A percentile compares a stretch with the other conserved stretches of the same genome.
Evolutionary conservation across 2,888 invertebrate genomes (phyloP).

Genomic region (Poecilus cupreus): DNA sequence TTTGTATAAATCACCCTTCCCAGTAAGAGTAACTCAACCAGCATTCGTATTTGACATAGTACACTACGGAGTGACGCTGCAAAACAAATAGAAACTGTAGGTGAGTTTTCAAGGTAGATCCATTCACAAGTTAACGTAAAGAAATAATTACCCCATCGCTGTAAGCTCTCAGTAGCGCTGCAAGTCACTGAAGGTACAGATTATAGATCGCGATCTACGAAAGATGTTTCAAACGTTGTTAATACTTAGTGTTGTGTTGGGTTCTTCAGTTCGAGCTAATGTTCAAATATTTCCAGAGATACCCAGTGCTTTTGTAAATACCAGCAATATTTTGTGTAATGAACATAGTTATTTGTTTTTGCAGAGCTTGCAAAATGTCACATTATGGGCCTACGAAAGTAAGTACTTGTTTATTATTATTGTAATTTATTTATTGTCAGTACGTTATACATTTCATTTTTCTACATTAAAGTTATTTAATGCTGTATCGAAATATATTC

Average conservation of each 20-base stretch:
- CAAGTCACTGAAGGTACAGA: background rate
- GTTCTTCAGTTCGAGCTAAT: background rate
- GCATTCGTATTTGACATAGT: background rate
- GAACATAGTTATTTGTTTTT: conserved; percentile 66
- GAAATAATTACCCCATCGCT: conserved; percentile 13
- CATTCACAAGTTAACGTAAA: conserved; percentile 25
- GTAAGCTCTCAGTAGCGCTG: conserved; percentile 8
- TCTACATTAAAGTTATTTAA: too few species aligned
- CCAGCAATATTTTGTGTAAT: conserved; percentile 65
- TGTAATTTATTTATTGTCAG: too few species aligned
- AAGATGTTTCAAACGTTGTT: background rate
- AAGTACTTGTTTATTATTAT: conserved; percentile 66
- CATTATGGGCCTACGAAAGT: conserved; percentile 77
- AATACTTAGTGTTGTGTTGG: background rate
- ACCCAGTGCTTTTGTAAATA: conserved; percentile 64
- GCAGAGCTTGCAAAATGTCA: conserved; percentile 73
- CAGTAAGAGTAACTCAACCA: too few species aligned
- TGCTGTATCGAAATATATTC: too few species aligned
- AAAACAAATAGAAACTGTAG: conserved; percentile 7
- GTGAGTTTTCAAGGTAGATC: conserved; percentile 34
- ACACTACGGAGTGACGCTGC: background rate
- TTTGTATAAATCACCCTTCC: too few species aligned
- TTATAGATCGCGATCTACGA: background rate
- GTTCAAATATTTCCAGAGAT: conserved; percentile 65
- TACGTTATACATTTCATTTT: too few species aligned